A percentile compares a stretch with the other conserved stretches of the same genome.
phyloP scores from a whole-genome alignment of 2,113 vertebrate genomes.

The Mionectes macconnelli region DNA sequence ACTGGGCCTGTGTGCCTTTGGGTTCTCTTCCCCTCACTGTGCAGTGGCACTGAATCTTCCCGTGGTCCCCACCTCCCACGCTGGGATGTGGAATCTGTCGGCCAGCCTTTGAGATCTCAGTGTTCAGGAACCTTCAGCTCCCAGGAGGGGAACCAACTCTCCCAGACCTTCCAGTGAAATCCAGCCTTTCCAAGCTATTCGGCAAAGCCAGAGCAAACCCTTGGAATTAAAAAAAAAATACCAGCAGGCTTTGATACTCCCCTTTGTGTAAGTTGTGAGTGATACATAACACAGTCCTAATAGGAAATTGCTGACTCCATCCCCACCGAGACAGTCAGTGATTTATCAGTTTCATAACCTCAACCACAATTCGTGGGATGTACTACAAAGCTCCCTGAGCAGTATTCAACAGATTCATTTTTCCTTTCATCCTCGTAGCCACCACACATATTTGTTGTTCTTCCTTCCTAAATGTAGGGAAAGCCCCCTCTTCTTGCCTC shows the following conservation, averaged over 20 bases:
- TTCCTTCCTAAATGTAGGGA: background rate
- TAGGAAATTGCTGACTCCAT: background rate
- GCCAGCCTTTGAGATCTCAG: background rate
- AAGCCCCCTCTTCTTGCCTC: background rate
- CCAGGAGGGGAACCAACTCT: background rate
- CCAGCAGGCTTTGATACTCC: background rate
- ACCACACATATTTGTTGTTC: background rate
- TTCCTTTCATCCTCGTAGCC: background rate
- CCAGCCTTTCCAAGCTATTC: background rate
- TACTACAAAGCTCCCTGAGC: constrained; percentile 6
- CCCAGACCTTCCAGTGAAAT: background rate
- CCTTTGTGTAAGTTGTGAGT: background rate
- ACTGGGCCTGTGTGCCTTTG: background rate
- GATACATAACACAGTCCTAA: background rate
- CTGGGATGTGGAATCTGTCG: background rate
- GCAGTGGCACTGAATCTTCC: background rate
- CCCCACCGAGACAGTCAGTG: background rate
- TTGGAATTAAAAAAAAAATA: background rate
- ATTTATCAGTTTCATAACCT: constrained; percentile 57
- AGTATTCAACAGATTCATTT: background rate
- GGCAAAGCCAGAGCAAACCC: background rate
- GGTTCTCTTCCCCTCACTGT: fast-evolving
- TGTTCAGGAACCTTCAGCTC: background rate
- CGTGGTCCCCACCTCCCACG: background rate
- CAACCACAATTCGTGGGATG: background rate